Percentiles rank a stretch among this genome's conserved stretches.
Evolutionary conservation across 2,888 invertebrate genomes (phyloP).

Genomic region (Uloborus plumipes): DNA sequence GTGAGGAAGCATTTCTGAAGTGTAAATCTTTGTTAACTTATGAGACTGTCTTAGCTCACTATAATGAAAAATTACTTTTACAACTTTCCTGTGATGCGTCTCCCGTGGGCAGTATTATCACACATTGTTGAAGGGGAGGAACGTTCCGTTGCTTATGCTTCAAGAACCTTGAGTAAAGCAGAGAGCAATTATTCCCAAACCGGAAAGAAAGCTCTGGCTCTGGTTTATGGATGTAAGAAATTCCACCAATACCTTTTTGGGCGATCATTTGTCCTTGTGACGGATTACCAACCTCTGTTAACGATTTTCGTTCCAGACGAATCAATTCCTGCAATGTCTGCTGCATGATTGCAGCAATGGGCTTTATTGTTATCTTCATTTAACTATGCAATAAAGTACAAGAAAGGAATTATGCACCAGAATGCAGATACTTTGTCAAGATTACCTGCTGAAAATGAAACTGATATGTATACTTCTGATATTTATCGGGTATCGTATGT

Average conservation of each 20-base stretch:
- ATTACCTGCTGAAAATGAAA: not conserved
- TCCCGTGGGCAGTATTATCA: not conserved
- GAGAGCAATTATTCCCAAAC: constrained; percentile 9
- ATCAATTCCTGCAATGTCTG: too few species aligned
- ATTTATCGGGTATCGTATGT: not conserved
- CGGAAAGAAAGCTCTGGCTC: constrained; percentile 8
- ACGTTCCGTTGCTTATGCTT: constrained; percentile 4
- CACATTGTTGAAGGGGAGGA: not conserved
- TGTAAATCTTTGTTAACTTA: not conserved
- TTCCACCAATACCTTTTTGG: not conserved
- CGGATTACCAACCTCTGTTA: constrained; percentile 13
- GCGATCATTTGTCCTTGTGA: not conserved
- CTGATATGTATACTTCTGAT: not conserved
- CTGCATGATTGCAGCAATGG: not conserved
- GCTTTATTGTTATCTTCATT: not conserved
- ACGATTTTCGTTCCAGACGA: not conserved
- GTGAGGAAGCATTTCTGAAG: not conserved
- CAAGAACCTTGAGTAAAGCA: not conserved
- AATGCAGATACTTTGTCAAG: not conserved
- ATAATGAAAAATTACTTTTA: constrained; percentile 7
- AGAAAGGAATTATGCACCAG: not conserved
- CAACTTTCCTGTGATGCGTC: constrained; percentile 14
- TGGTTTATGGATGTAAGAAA: not conserved
- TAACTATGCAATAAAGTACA: constrained; percentile 7
- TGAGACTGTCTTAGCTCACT: constrained; percentile 15